phyloP scores from a whole-genome alignment of 2,888 invertebrate species.

The Sinodicranocentrus sp. region DNA sequence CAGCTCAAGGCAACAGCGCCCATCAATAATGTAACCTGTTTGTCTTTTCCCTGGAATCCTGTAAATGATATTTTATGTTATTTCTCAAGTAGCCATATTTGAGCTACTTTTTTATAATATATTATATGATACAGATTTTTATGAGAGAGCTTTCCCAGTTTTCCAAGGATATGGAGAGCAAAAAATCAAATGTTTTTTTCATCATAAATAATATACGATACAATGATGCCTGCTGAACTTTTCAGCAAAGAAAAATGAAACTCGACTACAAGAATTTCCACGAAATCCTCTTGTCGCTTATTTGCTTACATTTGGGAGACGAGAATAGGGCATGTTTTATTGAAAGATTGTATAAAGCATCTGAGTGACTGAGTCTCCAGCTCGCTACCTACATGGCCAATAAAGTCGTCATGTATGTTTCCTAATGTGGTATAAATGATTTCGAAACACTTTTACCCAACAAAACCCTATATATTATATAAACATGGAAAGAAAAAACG shows the following conservation, averaged over 20 bases:
- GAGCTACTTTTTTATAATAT: background rate
- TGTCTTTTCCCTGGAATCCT: conserved; percentile 23
- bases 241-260: background rate
- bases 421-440: conserved; percentile 44
- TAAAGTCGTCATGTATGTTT: conserved; percentile 16
- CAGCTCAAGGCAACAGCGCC: conserved; percentile 22
- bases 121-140: background rate
- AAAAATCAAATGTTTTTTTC: conserved; percentile 36
- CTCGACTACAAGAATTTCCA: background rate
- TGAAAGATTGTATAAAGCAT: background rate
- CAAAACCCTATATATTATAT: background rate
- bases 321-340: conserved; percentile 13
- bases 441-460: conserved; percentile 32
- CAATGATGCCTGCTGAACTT: conserved; percentile 24
- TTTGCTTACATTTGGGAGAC: conserved; percentile 9
- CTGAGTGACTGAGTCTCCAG: background rate
- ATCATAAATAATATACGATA: conserved; percentile 18
- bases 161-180: too few species aligned
- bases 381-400: background rate
- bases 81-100: background rate
- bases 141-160: background rate
- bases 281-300: background rate
- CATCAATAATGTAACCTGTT: conserved; percentile 19
- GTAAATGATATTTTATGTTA: conserved; percentile 5
- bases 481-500: background rate